A percentile compares a stretch with the other conserved stretches of the same genome.
These are phyloP conservation scores for Penelope pileata DNA, from an alignment of 2,113 vertebrate genomes.

Conservation along the genomic window DNA sequence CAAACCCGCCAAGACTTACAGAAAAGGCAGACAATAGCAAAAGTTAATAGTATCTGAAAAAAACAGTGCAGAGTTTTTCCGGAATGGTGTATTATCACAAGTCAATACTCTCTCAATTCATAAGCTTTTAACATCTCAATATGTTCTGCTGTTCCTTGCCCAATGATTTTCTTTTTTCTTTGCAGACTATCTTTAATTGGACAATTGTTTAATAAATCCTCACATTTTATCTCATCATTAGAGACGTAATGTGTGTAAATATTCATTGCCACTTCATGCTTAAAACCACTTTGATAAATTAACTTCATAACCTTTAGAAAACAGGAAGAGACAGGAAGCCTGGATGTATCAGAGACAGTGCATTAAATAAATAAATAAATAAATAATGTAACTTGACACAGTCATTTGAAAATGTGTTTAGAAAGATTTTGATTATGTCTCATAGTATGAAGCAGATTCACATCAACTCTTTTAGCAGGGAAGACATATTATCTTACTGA, in stretches of 20 bases:
- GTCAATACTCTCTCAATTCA: not conserved
- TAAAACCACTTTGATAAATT: conserved; percentile 66
- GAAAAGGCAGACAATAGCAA: not conserved
- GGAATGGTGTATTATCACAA: not conserved
- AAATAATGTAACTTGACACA: not conserved
- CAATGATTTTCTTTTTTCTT: conserved; percentile 38
- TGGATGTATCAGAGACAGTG: conserved; percentile 30
- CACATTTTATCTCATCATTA: conserved; percentile 69
- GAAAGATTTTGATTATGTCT: conserved; percentile 26
- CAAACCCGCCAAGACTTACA: not conserved
- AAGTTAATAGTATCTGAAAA: not conserved
- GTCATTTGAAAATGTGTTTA: conserved; percentile 13
- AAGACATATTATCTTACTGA: not conserved
- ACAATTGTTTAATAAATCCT: conserved; percentile 62
- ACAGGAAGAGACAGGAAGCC: conserved; percentile 63
- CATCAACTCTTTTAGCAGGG: not conserved
- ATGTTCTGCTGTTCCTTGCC: not conserved
- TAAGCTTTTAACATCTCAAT: conserved; percentile 7
- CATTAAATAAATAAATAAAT: conserved; percentile 24
- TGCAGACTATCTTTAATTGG: conserved; percentile 52
- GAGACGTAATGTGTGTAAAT: conserved; percentile 42
- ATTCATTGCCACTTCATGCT: conserved; percentile 57
- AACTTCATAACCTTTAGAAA: conserved; percentile 72
- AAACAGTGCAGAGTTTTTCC: not conserved
- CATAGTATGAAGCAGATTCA: not conserved